Base-by-base conservation (phyloP, 2,888 invertebrate species). In the Caradrina clavipalpis region DNA sequence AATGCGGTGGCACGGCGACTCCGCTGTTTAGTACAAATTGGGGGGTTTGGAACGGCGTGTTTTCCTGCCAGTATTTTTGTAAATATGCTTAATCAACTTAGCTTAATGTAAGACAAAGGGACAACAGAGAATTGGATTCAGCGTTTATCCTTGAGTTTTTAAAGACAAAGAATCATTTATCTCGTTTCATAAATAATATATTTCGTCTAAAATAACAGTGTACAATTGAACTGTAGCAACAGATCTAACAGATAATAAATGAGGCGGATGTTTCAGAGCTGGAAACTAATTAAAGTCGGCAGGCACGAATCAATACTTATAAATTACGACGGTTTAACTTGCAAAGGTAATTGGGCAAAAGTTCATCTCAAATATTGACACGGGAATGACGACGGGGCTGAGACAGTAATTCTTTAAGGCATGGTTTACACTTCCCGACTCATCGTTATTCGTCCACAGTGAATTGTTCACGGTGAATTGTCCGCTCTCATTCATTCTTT, bases 241-340 rank as follows among this genome's bases (percentile, higher is more conserved):
- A 87, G 88, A 87, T 86, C 87, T 88, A 80, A 89, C 86, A 88
- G 91, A 91, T 92, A 91, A 93, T 92, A 94, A 94, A 94, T 93
- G 91, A 93, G 89, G 82, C 86, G 85, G 87, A 87, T 88, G 87
- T 89, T 89, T 91, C 90, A 89, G 89, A 92, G 88, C 90, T 91
- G 83, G 88, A 90, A 95, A 94, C 94, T 94, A 95, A 95, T 95
- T 95, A 94, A 95, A 95, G 90, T 94, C 89, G 88, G 82, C 67
- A 85, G 87, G 86, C 88, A 88, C 89, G 89, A 94, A 94, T 94
- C 94, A 92, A 95, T 95, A 93, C 93, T 93, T 93, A 91, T 91
- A 92, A 94, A 94, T 94, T 92, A 93, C 93, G 93, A 93, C 89
- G 90, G 89, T 92, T 91, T 89, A 92, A 92, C 91, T 94, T 89